These are phyloP conservation scores for Scortum barcoo DNA, from an alignment of 2,113 vertebrate genomes.

Conservation along the genomic window DNA sequence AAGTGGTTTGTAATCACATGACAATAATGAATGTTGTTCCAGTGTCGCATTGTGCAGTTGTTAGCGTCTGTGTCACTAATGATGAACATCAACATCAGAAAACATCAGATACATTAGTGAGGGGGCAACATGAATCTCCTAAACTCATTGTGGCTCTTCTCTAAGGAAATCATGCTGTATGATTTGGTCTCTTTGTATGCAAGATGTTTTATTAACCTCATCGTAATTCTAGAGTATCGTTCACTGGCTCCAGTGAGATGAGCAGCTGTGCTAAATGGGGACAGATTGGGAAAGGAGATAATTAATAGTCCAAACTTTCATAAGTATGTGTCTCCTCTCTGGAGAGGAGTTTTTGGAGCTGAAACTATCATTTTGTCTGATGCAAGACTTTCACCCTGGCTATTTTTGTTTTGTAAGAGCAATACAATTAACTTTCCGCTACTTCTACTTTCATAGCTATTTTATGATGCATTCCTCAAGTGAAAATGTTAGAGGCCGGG, in stretches of 20 bases:
- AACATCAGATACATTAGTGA: too few species aligned
- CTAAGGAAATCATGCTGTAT: neutral
- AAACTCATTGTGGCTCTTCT: neutral
- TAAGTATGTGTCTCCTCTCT: slow-evolving; percentile 20
- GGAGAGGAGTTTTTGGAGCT: slow-evolving; percentile 24
- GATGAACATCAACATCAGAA: too few species aligned
- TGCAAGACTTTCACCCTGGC: neutral
- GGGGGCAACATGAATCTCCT: slow-evolving; percentile 12
- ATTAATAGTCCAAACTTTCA: slow-evolving; percentile 26
- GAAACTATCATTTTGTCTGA: slow-evolving; percentile 6
- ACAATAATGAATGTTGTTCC: neutral
- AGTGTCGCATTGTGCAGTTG: neutral
- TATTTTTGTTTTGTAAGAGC: neutral
- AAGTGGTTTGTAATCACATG: neutral
- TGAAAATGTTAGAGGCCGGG: neutral
- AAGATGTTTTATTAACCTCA: slow-evolving; percentile 45
- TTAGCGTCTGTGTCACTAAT: slow-evolving; percentile 1
- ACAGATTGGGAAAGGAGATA: slow-evolving; percentile 32
- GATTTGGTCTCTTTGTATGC: slow-evolving; percentile 17
- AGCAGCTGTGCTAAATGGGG: slow-evolving; percentile 44
- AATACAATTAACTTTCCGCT: neutral
- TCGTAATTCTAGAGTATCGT: slow-evolving; percentile 23
- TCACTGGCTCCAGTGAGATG: slow-evolving; percentile 19
- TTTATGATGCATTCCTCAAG: neutral
- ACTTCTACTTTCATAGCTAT: neutral